These are phyloP conservation scores for Mormyrus lacerda DNA, from an alignment of 2,113 vertebrate genomes.

Conservation along the genomic window DNA sequence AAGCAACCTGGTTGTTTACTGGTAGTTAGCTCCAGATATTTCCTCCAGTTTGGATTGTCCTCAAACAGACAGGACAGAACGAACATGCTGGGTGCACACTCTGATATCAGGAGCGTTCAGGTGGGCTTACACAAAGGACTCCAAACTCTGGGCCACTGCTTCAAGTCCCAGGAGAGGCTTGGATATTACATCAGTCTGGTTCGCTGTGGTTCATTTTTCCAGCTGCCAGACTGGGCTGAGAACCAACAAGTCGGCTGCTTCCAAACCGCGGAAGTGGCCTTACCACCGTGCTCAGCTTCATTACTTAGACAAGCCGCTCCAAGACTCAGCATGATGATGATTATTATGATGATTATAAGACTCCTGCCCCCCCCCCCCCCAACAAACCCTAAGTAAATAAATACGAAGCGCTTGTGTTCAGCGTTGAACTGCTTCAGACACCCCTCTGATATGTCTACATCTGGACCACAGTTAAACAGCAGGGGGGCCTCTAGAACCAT, in stretches of 20 bases:
- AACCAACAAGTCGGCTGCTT: background rate
- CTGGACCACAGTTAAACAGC: background rate
- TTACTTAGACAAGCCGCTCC: background rate
- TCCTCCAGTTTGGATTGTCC: background rate
- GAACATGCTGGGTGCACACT: background rate
- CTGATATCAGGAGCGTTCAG: background rate
- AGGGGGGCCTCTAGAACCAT: background rate
- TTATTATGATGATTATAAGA: slow-evolving; percentile 1
- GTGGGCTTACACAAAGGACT: background rate
- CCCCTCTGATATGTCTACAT: background rate
- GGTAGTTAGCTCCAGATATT: background rate
- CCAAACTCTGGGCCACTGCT: background rate
- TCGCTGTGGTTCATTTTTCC: background rate
- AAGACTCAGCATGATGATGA: background rate
- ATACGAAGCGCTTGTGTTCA: background rate
- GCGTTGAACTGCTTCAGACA: background rate
- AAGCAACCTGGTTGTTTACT: background rate
- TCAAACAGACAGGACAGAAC: background rate
- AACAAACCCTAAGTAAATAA: background rate
- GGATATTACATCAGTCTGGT: background rate
- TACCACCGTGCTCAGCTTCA: background rate
- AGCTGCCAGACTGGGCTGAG: background rate
- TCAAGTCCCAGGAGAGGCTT: background rate
- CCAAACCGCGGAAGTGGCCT: background rate
- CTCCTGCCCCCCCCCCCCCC: background rate